Percentiles rank a stretch among this genome's conserved stretches.
These are phyloP conservation scores for Homarus gammarus DNA, from an alignment of 2,888 invertebrate species.

Conservation along the genomic window DNA sequence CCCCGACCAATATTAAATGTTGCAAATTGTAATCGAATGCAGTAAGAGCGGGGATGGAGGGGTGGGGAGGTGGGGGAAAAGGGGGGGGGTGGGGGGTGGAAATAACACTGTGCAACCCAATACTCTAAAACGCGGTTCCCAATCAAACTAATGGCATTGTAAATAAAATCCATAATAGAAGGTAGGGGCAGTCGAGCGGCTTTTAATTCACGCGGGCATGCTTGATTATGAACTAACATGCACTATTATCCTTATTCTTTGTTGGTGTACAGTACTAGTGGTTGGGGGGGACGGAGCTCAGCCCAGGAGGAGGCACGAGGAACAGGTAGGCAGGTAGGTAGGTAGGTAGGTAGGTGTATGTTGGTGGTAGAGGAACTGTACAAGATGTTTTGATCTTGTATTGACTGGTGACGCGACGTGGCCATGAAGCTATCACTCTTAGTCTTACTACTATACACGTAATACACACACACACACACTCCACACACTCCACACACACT, in stretches of 20 bases:
- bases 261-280: background rate
- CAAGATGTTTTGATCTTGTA: too few species aligned
- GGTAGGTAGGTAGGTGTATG: too few species aligned
- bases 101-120: constrained; percentile 50
- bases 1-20: constrained; percentile 58
- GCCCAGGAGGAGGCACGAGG: background rate
- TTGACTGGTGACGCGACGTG: too few species aligned
- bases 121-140: constrained; percentile 60
- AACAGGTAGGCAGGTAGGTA: background rate
- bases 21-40: constrained; percentile 63
- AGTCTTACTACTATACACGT: too few species aligned
- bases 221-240: constrained; percentile 37
- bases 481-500: too few species aligned
- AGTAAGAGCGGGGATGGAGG: constrained; percentile 51
- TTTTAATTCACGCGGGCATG: constrained; percentile 37
- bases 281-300: background rate
- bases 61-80: background rate
- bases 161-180: constrained; percentile 56
- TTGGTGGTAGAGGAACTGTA: too few species aligned
- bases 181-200: constrained; percentile 34
- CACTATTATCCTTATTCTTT: background rate
- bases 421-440: too few species aligned
- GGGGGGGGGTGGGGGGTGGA: background rate
- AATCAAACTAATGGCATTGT: constrained; percentile 60
- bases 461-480: too few species aligned